Evolutionary conservation across 2,888 invertebrate genomes (phyloP).

Genomic region (Himalopsyche tibetana): DNA sequence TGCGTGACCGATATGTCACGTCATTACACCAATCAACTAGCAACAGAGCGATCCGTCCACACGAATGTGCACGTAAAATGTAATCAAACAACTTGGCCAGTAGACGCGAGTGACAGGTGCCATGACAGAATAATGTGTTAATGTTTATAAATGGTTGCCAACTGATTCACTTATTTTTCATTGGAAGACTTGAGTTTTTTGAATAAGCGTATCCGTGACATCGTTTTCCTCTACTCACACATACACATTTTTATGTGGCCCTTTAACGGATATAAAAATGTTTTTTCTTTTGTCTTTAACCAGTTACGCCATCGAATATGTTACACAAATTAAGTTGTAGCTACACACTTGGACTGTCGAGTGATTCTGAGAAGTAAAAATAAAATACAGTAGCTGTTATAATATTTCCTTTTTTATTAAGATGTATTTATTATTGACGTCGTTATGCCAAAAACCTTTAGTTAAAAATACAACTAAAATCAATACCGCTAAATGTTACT

Average conservation of each 20-base stretch:
- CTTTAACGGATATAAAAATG: conserved; percentile 4
- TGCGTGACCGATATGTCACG: background rate
- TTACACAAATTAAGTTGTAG: too few species aligned
- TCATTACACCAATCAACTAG: background rate
- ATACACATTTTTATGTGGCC: background rate
- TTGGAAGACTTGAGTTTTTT: background rate
- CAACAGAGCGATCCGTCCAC: background rate
- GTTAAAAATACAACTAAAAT: too few species aligned
- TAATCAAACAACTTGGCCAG: too few species aligned
- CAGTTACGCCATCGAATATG: too few species aligned
- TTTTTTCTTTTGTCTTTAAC: background rate
- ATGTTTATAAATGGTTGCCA: conserved; percentile 11
- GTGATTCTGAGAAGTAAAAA: too few species aligned
- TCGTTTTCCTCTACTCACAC: background rate
- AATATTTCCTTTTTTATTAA: too few species aligned
- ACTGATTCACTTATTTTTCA: conserved; percentile 13
- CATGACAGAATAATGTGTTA: background rate
- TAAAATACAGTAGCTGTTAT: too few species aligned
- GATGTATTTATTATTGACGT: too few species aligned
- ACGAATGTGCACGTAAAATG: background rate
- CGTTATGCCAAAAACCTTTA: too few species aligned
- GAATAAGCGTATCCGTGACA: background rate
- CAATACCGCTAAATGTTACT: too few species aligned
- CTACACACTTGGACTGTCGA: too few species aligned
- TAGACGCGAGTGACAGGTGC: background rate